These are phyloP conservation scores for Trematomus bernacchii DNA, from an alignment of 2,797 vertebrate species.

Conservation along the genomic window DNA sequence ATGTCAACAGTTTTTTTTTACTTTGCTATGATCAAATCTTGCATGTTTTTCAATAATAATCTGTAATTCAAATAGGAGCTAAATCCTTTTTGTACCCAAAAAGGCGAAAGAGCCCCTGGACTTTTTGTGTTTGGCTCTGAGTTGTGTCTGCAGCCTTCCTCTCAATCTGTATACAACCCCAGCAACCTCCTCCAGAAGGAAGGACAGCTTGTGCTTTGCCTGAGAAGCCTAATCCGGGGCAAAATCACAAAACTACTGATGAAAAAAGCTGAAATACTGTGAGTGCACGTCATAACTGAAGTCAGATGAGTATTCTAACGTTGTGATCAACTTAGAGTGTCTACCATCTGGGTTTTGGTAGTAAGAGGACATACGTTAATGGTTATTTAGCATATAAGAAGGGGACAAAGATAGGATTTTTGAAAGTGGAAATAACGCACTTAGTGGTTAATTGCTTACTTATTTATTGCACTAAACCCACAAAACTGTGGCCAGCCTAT, in stretches of 20 bases:
- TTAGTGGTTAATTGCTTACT: not conserved
- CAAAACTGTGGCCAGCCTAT: not conserved
- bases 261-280: conserved; percentile 3
- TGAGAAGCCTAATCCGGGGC: not conserved
- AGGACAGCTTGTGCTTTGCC: not conserved
- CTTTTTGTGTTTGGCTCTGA: not conserved
- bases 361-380: not conserved
- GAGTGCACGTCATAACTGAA: conserved; percentile 6
- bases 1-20: not conserved
- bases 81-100: not conserved
- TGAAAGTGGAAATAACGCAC: not conserved
- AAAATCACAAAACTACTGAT: not conserved
- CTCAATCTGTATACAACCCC: not conserved
- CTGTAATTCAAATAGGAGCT: not conserved
- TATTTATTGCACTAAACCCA: conserved; percentile 6
- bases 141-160: not conserved
- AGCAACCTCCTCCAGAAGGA: not conserved
- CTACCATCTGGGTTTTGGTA: not conserved
- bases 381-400: not conserved
- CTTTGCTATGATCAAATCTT: not conserved
- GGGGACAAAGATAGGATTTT: not conserved
- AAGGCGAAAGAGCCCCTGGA: not conserved
- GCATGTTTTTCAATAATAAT: not conserved
- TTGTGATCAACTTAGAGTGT: not conserved
- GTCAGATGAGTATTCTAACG: not conserved